Evolutionary conservation across 2,797 vertebrate species (phyloP), one percentile per base, ranked within the genome.

Genomic region (Lutra lutra): DNA sequence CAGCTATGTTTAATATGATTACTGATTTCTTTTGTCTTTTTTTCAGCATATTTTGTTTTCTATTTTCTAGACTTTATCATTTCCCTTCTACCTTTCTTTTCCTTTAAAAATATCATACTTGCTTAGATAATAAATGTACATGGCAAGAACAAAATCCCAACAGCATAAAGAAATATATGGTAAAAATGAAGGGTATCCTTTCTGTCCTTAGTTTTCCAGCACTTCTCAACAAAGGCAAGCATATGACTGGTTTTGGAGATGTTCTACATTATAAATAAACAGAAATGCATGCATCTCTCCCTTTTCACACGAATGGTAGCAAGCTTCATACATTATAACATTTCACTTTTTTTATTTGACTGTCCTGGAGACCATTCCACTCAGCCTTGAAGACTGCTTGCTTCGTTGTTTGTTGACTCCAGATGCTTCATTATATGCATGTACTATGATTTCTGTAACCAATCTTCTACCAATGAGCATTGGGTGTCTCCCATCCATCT

Each of bases 41-140:
- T 38, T 60, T 75, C 5, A 32, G 7, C 13, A 27, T 72, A 72
- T 32, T 89, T 66, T 82, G 23, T 73, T 85, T 94, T 80, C 43
- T 79, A 54, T 86, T 73, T 77, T 91, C n/a, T 64, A 83, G 35
- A 93, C 23, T 38, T 93, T 46, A 64, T 89, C 5, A 46, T 80
- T 85, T 91, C 6, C 51, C 38, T 64, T 75, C 17, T 32, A 89
- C 0, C 3, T 64, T 72, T 48, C 54, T 78, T 85, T 95, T 83
- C 56, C 58, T 86, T 94, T 56, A 38, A 77, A 77, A 32, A 68
- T 95, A 5, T n/a, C 35, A 29, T 25, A 75, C 68, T 82, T 70
- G 23, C 58, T 21, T 46, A 62, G 21, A 48, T 82, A n/a, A 87
- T 72, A 78, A 8, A 13, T 5, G 3, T 6, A 86, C 10, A 38